Evolutionary conservation across 2,888 invertebrate species (phyloP).

Genomic region (Cylindroiulus punctatus): DNA sequence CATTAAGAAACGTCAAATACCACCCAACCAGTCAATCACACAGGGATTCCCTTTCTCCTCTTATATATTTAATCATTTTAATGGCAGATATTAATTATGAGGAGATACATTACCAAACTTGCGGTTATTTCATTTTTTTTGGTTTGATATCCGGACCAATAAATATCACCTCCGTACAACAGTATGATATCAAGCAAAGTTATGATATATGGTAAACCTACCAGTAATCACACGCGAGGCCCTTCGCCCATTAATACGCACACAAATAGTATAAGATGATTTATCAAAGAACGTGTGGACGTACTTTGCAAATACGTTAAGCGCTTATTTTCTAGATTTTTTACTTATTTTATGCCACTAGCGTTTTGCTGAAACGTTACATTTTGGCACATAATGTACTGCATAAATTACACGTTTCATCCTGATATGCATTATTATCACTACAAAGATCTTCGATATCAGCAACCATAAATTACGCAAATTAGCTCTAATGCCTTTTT

Average conservation of each 20-base stretch:
- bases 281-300: neutral
- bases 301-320: neutral
- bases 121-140: neutral
- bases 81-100: conserved; percentile 45
- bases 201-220: conserved; percentile 39
- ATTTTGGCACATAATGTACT: conserved; percentile 2
- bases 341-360: neutral
- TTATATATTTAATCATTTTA: conserved; percentile 47
- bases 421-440: neutral
- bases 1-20: conserved; percentile 40
- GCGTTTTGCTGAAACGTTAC: neutral
- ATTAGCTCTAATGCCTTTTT: neutral
- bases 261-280: neutral
- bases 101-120: neutral
- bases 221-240: neutral
- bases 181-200: neutral
- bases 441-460: neutral
- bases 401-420: neutral
- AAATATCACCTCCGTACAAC: neutral
- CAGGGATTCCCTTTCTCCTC: neutral
- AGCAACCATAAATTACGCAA: neutral
- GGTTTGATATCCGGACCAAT: conserved; percentile 13
- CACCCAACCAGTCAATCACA: neutral
- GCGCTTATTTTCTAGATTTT: neutral
- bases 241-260: neutral